Conservation (phyloP, 2,797 vertebrate genomes). For the Sylvilagus floridanus region DNA sequence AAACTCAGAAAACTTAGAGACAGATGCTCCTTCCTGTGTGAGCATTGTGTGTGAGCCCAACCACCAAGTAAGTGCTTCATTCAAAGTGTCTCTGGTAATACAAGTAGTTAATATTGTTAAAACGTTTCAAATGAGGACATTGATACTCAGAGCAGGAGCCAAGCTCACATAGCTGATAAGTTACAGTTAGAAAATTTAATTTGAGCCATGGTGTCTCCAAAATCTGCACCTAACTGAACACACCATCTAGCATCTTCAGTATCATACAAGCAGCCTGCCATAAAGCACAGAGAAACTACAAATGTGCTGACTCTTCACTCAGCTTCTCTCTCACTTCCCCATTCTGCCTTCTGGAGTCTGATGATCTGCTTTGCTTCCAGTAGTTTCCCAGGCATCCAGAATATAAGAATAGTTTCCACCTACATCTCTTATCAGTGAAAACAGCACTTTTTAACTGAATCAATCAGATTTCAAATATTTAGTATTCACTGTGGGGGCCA, state of each 20-base stretch:
- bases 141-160: background rate
- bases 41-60: background rate
- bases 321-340: background rate
- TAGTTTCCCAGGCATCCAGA: background rate
- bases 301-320: background rate
- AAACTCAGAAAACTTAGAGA: background rate
- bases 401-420: background rate
- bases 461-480: conserved; percentile 16
- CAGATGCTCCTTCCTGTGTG: background rate
- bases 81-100: background rate
- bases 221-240: background rate
- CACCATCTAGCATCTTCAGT: background rate
- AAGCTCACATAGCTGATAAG: background rate
- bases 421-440: background rate
- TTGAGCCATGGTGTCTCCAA: background rate
- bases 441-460: conserved; percentile 23
- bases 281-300: background rate
- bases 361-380: background rate
- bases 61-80: background rate
- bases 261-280: background rate
- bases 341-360: background rate
- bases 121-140: background rate
- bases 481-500: too few species aligned
- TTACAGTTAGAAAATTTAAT: background rate
- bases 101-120: background rate